Evolutionary conservation across 2,797 vertebrate species (phyloP).

Genomic region (Salmo trutta): DNA sequence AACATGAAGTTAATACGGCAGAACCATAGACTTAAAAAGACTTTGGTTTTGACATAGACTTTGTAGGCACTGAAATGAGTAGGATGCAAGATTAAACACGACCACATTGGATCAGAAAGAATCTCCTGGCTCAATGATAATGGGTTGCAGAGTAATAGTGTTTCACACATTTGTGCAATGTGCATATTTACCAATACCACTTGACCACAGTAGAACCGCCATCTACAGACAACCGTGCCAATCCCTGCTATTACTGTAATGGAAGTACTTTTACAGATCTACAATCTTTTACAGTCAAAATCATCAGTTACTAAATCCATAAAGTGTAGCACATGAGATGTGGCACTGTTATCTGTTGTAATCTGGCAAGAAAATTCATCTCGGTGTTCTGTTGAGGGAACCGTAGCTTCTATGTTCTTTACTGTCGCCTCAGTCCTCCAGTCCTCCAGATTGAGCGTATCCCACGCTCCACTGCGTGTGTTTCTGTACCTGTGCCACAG

Average conservation of each 20-base stretch:
- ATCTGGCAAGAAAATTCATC: neutral
- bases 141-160: neutral
- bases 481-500: constrained; percentile 5
- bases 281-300: neutral
- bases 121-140: neutral
- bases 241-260: neutral
- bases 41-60: neutral
- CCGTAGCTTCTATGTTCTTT: neutral
- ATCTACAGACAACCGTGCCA: neutral
- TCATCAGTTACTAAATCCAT: neutral
- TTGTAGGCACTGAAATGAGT: neutral
- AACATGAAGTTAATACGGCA: neutral
- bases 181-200: neutral
- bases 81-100: neutral
- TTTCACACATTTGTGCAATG: neutral
- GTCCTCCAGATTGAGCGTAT: neutral
- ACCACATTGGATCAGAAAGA: neutral
- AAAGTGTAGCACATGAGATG: neutral
- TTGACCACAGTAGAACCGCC: neutral
- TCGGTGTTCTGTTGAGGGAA: neutral
- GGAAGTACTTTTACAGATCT: neutral
- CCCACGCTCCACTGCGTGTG: neutral
- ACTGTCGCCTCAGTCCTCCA: neutral
- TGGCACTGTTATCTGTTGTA: neutral
- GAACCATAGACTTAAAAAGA: neutral